Evolutionary conservation across 2,797 vertebrate species (phyloP).

Genomic region (Etheostoma nigrum): DNA sequence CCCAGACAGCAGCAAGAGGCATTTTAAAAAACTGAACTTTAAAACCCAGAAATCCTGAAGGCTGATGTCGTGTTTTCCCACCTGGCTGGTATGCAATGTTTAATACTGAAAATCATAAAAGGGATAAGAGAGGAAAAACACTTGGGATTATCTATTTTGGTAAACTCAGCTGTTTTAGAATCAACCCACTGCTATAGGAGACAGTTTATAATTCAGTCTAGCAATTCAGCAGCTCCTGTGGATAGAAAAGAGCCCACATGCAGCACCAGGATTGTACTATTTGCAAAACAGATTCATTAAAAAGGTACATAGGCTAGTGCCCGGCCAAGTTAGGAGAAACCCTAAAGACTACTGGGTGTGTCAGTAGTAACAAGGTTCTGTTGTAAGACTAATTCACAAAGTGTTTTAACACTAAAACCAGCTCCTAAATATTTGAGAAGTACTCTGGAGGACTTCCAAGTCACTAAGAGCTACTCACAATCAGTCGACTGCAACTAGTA

Average conservation of each 20-base stretch:
- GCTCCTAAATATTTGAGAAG: neutral
- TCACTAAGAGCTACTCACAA: neutral
- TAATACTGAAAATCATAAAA: constrained; percentile 4
- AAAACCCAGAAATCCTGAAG: constrained; percentile 3
- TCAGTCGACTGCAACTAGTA: neutral
- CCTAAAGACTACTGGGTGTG: neutral
- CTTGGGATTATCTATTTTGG: constrained; percentile 22
- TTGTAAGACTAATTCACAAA: neutral
- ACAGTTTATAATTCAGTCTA: constrained; percentile 15
- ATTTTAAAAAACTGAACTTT: constrained; percentile 3
- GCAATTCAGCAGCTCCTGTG: constrained; percentile 24
- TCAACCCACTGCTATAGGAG: constrained; percentile 12
- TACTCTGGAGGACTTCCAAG: neutral
- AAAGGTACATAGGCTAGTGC: neutral
- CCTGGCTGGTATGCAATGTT: constrained; percentile 15
- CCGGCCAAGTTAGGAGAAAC: neutral
- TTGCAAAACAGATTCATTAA: constrained; percentile 8
- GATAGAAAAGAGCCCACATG: neutral
- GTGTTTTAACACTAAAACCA: neutral
- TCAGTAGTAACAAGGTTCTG: neutral
- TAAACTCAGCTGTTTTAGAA: constrained; percentile 13
- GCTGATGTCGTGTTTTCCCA: constrained; percentile 18
- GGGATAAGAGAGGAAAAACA: constrained; percentile 2
- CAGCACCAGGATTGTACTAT: neutral
- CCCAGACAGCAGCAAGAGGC: neutral